phyloP scores from a whole-genome alignment of 2,797 vertebrate genomes.

The Xenopus petersii region DNA sequence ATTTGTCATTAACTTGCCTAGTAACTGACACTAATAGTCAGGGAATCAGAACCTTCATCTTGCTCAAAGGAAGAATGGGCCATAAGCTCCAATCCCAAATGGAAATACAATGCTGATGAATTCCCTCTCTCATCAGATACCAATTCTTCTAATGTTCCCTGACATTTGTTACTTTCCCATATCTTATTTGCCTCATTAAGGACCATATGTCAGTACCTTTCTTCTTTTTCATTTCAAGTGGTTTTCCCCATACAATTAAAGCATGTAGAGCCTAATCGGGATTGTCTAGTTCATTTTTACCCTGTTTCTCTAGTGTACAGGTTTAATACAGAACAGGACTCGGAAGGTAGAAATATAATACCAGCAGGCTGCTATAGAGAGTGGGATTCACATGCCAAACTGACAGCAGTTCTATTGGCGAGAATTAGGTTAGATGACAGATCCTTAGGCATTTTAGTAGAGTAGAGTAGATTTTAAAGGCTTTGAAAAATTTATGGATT shows the following conservation, averaged over 20 bases:
- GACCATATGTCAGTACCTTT: slow-evolving; percentile 42
- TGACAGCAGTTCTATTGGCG: slow-evolving; percentile 34
- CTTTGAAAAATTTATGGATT: not conserved
- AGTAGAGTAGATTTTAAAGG: slow-evolving; percentile 15
- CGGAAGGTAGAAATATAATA: slow-evolving; percentile 32
- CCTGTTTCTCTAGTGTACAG: slow-evolving; percentile 21
- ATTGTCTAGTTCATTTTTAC: slow-evolving; percentile 24
- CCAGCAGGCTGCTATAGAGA: slow-evolving; percentile 22
- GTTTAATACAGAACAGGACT: slow-evolving; percentile 11
- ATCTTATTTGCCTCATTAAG: slow-evolving; percentile 50
- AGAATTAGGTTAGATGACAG: slow-evolving; percentile 40
- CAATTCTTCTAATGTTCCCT: slow-evolving; percentile 43
- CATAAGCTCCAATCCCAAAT: slow-evolving; percentile 47
- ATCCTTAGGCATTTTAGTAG: slow-evolving; percentile 25
- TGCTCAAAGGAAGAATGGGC: slow-evolving; percentile 39
- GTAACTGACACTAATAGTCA: slow-evolving; percentile 41
- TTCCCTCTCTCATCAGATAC: slow-evolving; percentile 44
- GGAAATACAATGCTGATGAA: slow-evolving; percentile 49
- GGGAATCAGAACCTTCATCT: slow-evolving; percentile 40
- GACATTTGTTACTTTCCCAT: slow-evolving; percentile 47
- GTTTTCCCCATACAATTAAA: slow-evolving; percentile 27
- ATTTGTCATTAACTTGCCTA: slow-evolving; percentile 33
- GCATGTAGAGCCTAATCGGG: slow-evolving; percentile 16
- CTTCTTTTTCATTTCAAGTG: slow-evolving; percentile 29
- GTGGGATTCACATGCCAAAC: slow-evolving; percentile 29